A percentile compares a stretch with the other conserved stretches of the same genome.
These are phyloP conservation scores for Paraplagusia blochii DNA, from an alignment of 2,113 vertebrate genomes.

Conservation along the genomic window DNA sequence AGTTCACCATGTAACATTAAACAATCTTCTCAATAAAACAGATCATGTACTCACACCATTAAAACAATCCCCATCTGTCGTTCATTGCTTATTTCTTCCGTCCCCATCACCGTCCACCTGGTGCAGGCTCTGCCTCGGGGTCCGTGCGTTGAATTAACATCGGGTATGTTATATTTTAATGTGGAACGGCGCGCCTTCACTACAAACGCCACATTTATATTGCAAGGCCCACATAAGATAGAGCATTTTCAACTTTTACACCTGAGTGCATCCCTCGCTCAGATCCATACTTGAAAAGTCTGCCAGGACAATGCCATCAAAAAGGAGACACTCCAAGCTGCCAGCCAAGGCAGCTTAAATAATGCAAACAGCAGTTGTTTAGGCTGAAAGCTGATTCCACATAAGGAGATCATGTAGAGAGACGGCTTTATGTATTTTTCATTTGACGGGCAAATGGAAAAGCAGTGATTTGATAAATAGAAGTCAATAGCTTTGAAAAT, in stretches of 20 bases:
- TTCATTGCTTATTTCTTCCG: constrained; percentile 1
- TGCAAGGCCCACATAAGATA: constrained; percentile 37
- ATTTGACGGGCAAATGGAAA: too few relatives aligned
- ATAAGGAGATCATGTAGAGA: constrained; percentile 24
- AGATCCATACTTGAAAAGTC: constrained; percentile 35
- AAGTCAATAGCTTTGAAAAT: too few relatives aligned
- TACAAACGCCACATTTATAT: constrained; percentile 46
- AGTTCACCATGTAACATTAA: too few relatives aligned
- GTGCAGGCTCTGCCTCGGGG: constrained; percentile 16
- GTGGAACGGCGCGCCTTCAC: constrained; percentile 29
- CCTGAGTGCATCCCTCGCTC: constrained; percentile 12
- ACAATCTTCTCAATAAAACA: too few relatives aligned
- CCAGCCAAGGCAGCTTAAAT: constrained; percentile 50
- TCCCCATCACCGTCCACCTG: constrained; percentile 23
- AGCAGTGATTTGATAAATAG: too few relatives aligned
- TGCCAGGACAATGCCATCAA: constrained; percentile 23
- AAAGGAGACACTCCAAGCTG: constrained; percentile 34
- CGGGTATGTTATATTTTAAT: constrained; percentile 33
- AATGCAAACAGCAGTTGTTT: constrained; percentile 57
- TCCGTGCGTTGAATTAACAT: constrained; percentile 42
- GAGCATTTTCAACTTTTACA: constrained; percentile 24
- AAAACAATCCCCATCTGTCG: constrained; percentile 11
- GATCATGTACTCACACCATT: too few relatives aligned
- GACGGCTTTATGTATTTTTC: background rate
- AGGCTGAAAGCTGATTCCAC: constrained; percentile 32